Evolutionary conservation across 2,888 invertebrate species (phyloP), one percentile per base, ranked within the genome.

Genomic region (Thymelicus lineola): DNA sequence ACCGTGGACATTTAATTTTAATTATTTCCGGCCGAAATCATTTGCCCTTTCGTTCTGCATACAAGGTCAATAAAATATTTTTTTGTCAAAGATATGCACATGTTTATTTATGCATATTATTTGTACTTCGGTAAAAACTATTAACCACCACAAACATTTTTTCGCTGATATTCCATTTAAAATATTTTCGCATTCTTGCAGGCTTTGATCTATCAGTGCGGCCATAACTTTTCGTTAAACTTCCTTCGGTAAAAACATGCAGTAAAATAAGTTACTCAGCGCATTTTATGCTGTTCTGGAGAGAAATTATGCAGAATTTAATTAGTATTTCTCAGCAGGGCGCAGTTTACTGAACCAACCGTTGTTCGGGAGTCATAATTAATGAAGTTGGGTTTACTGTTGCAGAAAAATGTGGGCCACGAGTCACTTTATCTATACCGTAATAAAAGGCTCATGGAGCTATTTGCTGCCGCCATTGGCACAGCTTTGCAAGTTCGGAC

Each of bases 231-330:
- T 38, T n/a, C 28, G 20, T 20, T 53, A 15, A 62, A 68, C 62
- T 69, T 58, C 57, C 62, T 63, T 58, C 57, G 42, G 46, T 59
- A 60, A 69, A 72, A 73, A 63, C 71, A 59, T 73, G 45, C 20
- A 63, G 17, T 10, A 55, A 50, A 63, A 58, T 48, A 63, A 45
- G 65, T 42, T 71, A 70, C 64, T 71, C 70, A 45, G 48, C 48
- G 66, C 68, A 69, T 73, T 74, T 74, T 65, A 66, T 72, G 71
- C 66, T 70, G 72, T 72, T 73, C 63, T 66, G 66, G 66, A 72
- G 72, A 35, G 70, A 64, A 74, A 73, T 73, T 74, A 74, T 74
- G 73, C 74, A 73, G 71, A 72, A 73, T 74, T 73, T 73, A 74
- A 74, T 73, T 74, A 74, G 74, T 73, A 61, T 68, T 68, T 61